phyloP scores from a whole-genome alignment of 2,113 vertebrate species.

The Hipposideros armiger region DNA sequence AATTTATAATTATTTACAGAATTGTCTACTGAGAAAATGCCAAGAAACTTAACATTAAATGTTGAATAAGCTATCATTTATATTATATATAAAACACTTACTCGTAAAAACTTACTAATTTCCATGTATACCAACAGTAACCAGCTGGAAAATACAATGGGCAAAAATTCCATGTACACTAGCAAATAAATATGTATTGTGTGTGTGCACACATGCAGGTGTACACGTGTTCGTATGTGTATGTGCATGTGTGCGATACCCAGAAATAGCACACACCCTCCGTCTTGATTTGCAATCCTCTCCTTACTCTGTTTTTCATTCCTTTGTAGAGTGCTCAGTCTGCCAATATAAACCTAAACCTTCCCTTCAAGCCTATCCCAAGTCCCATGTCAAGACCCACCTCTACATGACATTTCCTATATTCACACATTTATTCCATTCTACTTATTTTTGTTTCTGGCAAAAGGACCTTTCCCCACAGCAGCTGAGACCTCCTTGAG shows the following conservation, averaged over 20 bases:
- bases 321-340: background rate
- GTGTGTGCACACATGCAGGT: background rate
- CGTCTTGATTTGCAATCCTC: background rate
- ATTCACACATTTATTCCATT: background rate
- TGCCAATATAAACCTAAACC: background rate
- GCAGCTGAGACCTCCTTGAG: background rate
- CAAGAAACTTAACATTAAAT: background rate
- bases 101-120: background rate
- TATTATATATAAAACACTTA: background rate
- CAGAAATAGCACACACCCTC: background rate
- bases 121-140: background rate
- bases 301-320: background rate
- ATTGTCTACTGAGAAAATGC: background rate
- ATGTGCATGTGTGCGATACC: background rate
- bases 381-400: background rate
- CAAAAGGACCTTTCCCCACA: background rate
- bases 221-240: background rate
- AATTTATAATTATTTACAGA: slow-evolving; percentile 22
- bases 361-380: background rate
- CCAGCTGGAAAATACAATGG: slow-evolving; percentile 3
- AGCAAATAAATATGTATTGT: background rate
- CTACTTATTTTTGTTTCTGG: slow-evolving; percentile 14
- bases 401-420: background rate
- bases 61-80: background rate
- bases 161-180: slow-evolving; percentile 2